Percentiles rank a stretch among this genome's conserved stretches.
phyloP scores from a whole-genome alignment of 2,888 invertebrate genomes.

The Chirona hameri region DNA sequence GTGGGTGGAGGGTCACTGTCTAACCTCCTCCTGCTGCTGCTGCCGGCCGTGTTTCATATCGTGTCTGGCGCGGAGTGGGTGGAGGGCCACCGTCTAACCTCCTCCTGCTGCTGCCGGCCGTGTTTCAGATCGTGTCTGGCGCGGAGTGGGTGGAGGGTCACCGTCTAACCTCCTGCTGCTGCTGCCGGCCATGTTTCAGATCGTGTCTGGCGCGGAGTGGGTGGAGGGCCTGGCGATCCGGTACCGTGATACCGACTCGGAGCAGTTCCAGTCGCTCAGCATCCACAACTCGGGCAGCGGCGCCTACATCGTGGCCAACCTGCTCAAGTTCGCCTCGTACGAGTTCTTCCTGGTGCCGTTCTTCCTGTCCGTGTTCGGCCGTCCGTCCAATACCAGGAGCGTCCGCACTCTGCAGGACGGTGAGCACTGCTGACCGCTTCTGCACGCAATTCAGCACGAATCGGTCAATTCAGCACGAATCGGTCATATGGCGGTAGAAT shows the following conservation, averaged over 20 bases:
- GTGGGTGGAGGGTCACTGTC: slow-evolving; percentile 65
- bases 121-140: slow-evolving; percentile 36
- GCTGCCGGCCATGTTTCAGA: not conserved
- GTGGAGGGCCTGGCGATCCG: slow-evolving; percentile 69
- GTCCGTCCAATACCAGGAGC: slow-evolving; percentile 83
- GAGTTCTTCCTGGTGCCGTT: slow-evolving; percentile 90
- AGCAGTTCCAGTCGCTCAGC: slow-evolving; percentile 39
- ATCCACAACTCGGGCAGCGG: slow-evolving; percentile 57
- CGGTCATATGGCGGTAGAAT: no score
- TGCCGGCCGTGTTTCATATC: not conserved
- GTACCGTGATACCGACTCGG: slow-evolving; percentile 61
- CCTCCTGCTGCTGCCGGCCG: not conserved
- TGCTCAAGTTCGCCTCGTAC: slow-evolving; percentile 82
- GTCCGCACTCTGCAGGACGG: slow-evolving; percentile 82
- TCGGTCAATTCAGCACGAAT: no score
- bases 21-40: not conserved
- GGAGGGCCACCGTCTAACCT: slow-evolving; percentile 62
- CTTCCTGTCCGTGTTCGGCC: slow-evolving; percentile 80
- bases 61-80: slow-evolving; percentile 52
- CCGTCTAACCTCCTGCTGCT: not conserved
- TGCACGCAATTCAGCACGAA: no score
- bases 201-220: slow-evolving; percentile 48
- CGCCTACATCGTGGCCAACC: slow-evolving; percentile 68
- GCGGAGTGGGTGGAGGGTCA: slow-evolving; percentile 42
- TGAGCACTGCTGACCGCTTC: slow-evolving; percentile 44